Evolutionary conservation across 2,888 invertebrate species (phyloP).

Genomic region (Aspidiotus rigidus): DNA sequence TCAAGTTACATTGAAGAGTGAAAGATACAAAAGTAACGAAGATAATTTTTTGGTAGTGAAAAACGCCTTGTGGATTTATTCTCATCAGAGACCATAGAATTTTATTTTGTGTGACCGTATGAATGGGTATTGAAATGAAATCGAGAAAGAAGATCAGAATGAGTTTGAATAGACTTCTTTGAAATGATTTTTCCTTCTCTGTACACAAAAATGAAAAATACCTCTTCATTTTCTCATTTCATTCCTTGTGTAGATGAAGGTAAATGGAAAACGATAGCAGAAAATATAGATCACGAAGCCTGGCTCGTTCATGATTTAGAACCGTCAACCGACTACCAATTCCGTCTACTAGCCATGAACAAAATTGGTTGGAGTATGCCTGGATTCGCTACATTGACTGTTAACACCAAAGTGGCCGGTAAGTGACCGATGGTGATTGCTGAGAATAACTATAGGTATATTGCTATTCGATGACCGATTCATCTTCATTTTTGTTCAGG

Average conservation of each 20-base stretch:
- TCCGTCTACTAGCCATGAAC: constrained; percentile 80
- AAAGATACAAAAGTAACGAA: no score
- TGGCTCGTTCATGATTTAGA: constrained; percentile 70
- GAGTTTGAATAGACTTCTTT: no score
- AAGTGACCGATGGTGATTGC: constrained; percentile 18
- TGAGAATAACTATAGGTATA: not conserved
- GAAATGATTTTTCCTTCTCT: no score
- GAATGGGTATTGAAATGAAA: no score
- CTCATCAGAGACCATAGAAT: no score
- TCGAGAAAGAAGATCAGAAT: no score
- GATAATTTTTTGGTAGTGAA: no score
- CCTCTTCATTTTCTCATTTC: no score
- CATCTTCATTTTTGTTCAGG: constrained; percentile 42
- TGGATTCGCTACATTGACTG: constrained; percentile 68
- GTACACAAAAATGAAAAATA: no score
- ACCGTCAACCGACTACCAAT: constrained; percentile 73
- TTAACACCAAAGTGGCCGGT: constrained; percentile 51
- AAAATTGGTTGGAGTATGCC: constrained; percentile 88
- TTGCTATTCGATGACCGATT: not conserved
- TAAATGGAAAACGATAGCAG: constrained; percentile 76
- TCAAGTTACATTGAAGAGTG: no score
- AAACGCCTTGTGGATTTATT: no score
- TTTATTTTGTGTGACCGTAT: no score
- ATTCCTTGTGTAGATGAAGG: constrained; percentile 48
- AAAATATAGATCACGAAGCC: constrained; percentile 89